A percentile compares a stretch with the other conserved stretches of the same genome.
phyloP scores from a whole-genome alignment of 2,797 vertebrate genomes.

The Eptatretus atami region DNA sequence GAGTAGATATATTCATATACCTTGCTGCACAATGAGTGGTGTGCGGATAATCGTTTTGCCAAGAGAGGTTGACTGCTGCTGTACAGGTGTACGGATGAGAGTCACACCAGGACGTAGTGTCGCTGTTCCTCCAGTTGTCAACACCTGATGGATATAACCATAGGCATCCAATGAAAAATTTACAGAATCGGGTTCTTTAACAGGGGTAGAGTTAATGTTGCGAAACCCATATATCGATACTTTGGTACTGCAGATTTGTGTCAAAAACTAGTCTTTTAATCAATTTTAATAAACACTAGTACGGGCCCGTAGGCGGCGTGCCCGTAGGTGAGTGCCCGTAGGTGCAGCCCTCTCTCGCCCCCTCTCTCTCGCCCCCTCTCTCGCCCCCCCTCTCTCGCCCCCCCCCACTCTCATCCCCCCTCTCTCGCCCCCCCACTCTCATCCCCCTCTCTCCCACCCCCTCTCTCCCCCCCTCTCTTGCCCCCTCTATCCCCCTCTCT shows the following conservation, averaged over 20 bases:
- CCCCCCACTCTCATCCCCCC: no score
- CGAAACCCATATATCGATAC: not conserved
- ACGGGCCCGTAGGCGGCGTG: no score
- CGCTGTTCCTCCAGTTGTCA: conserved; percentile 20
- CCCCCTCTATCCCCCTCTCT: no score
- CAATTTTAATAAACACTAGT: conserved; percentile 4
- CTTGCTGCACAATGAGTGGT: conserved; percentile 71
- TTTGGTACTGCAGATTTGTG: not conserved
- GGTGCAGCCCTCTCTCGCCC: no score
- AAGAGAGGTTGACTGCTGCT: conserved; percentile 29
- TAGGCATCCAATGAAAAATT: conserved; percentile 7
- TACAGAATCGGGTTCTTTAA: not conserved
- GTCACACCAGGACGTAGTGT: conserved; percentile 66
- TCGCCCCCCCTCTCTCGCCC: no score
- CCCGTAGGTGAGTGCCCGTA: no score
- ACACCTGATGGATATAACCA: conserved; percentile 22
- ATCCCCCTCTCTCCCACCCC: no score
- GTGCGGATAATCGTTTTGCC: conserved; percentile 59
- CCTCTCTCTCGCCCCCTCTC: no score
- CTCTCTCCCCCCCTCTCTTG: no score
- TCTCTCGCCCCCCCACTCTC: no score
- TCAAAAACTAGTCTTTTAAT: not conserved
- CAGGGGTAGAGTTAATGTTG: not conserved
- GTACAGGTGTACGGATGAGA: conserved; percentile 49
- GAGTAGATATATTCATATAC: conserved; percentile 14